These are phyloP conservation scores for Sceloporus undulatus DNA, from an alignment of 2,113 vertebrate genomes.

Conservation along the genomic window DNA sequence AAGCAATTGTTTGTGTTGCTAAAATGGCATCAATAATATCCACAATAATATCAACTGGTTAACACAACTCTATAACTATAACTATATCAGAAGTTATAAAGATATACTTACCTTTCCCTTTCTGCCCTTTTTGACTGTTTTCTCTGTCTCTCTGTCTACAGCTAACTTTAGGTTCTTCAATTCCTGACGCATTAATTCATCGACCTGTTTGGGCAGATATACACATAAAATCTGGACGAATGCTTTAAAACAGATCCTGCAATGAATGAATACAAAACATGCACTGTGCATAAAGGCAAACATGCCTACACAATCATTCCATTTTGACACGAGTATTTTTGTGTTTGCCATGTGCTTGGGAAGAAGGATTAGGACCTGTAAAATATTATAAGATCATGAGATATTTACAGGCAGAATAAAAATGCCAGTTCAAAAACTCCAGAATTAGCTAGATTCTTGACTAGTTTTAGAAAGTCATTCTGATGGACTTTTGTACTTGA, in stretches of 20 bases:
- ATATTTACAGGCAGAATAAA: neutral
- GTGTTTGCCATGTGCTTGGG: neutral
- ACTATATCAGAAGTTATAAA: neutral
- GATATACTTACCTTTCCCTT: slow-evolving; percentile 63
- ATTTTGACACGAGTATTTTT: neutral
- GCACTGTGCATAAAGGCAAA: neutral
- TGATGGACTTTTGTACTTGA: neutral
- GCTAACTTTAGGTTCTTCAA: slow-evolving; percentile 80
- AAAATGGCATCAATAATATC: neutral
- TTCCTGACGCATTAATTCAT: slow-evolving; percentile 85
- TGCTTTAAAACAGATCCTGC: neutral
- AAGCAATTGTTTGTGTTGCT: neutral
- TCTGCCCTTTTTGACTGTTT: slow-evolving; percentile 64
- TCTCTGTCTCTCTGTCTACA: slow-evolving; percentile 78
- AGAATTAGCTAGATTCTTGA: neutral
- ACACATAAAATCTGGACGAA: neutral
- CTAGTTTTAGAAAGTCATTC: neutral
- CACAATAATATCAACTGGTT: too few relatives aligned
- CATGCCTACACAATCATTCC: neutral
- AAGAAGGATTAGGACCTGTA: neutral
- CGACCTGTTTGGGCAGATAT: slow-evolving; percentile 79
- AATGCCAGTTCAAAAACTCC: neutral
- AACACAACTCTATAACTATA: too few relatives aligned
- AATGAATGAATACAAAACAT: neutral
- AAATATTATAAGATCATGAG: neutral